These are phyloP conservation scores for Aphaenogaster ashmeadi DNA, from an alignment of 1,140 invertebrate genomes.

Conservation along the genomic window DNA sequence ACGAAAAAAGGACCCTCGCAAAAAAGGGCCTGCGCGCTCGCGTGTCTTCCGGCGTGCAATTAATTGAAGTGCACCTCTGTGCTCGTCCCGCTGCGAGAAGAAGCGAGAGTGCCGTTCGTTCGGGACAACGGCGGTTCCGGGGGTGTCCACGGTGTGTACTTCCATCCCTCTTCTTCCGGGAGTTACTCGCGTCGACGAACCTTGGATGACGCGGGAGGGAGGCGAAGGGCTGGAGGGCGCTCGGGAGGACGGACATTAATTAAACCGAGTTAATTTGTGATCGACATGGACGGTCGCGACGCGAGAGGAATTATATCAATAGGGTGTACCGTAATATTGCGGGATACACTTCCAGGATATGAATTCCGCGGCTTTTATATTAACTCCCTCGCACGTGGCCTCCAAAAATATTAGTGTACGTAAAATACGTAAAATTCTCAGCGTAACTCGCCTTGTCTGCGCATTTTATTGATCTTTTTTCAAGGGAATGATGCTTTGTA, in stretches of 20 bases:
- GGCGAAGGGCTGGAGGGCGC: slow-evolving; percentile 13
- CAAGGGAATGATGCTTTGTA: neutral
- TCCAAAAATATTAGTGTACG: slow-evolving; percentile 29
- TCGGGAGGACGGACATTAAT: slow-evolving; percentile 66
- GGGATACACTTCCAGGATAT: slow-evolving; percentile 32
- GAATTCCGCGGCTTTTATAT: slow-evolving; percentile 44
- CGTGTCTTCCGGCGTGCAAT: slow-evolving; percentile 34
- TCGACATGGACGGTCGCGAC: slow-evolving; percentile 55
- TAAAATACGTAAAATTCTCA: slow-evolving; percentile 10
- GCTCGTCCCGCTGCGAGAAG: neutral
- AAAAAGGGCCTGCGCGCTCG: slow-evolving; percentile 17
- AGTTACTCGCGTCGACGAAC: slow-evolving; percentile 44
- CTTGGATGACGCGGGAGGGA: neutral
- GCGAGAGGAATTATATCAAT: slow-evolving; percentile 37
- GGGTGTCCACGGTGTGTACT: slow-evolving; percentile 15
- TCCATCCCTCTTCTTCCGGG: slow-evolving; percentile 43
- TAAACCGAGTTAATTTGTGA: slow-evolving; percentile 73
- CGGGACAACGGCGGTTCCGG: neutral
- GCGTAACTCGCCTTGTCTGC: neutral
- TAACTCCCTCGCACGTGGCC: neutral
- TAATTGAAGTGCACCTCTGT: slow-evolving; percentile 63
- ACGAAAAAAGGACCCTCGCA: slow-evolving; percentile 45
- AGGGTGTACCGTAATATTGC: slow-evolving; percentile 41
- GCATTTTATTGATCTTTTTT: slow-evolving; percentile 9
- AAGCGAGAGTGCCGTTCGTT: neutral